Evolutionary conservation across 2,888 invertebrate genomes (phyloP).

Genomic region (Drosophila paranaensis): DNA sequence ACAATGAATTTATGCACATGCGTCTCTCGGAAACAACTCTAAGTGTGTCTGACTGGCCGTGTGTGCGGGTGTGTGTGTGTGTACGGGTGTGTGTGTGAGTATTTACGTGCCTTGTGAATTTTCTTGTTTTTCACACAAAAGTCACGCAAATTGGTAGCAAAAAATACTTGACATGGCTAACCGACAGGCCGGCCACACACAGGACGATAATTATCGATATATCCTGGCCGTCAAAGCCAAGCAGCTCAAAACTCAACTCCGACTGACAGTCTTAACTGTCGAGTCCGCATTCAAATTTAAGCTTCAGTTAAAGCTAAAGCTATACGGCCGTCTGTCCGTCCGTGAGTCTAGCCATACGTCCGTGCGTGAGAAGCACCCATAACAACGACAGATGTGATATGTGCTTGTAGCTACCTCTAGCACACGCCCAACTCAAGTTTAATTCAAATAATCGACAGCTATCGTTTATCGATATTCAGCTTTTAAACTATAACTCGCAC

Average conservation of each 20-base stretch:
- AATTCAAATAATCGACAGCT: no score
- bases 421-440: no score
- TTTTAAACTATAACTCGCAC: neutral
- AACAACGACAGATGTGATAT: no score
- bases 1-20: conserved; percentile 75
- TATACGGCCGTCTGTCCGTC: no score
- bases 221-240: conserved; percentile 53
- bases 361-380: no score
- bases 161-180: conserved; percentile 42
- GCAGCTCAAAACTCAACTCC: conserved; percentile 12
- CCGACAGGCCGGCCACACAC: conserved; percentile 3
- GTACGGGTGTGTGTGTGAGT: conserved; percentile 5
- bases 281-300: no score
- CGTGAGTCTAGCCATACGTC: no score
- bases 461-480: neutral
- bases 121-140: conserved; percentile 59
- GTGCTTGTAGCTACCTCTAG: no score
- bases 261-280: neutral
- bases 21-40: conserved; percentile 6
- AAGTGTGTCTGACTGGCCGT: conserved; percentile 4
- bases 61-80: conserved; percentile 6
- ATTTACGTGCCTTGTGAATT: conserved; percentile 51
- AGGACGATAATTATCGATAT: conserved; percentile 71
- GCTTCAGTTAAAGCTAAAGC: no score
- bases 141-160: conserved; percentile 27